These are phyloP conservation scores for Albula goreensis DNA, from an alignment of 2,113 vertebrate genomes.

Conservation along the genomic window DNA sequence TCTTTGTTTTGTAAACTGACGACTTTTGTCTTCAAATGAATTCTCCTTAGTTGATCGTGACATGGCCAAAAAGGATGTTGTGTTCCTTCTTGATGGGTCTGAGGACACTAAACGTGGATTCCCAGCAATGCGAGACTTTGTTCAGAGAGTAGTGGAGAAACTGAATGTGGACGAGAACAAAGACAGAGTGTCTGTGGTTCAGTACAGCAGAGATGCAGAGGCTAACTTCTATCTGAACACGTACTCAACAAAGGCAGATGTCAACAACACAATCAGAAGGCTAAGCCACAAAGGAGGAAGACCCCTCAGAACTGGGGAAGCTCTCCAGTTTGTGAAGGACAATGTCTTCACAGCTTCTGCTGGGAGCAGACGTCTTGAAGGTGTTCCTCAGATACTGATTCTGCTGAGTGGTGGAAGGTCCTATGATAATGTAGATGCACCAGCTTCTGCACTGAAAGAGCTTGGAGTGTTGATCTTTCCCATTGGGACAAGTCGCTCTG, in stretches of 20 bases:
- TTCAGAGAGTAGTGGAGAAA: conserved; percentile 76
- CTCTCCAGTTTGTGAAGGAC: conserved; percentile 80
- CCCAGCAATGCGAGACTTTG: conserved; percentile 76
- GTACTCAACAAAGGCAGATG: conserved; percentile 74
- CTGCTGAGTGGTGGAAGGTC: conserved; percentile 67
- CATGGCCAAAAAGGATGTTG: conserved; percentile 79
- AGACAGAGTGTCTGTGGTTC: conserved; percentile 82
- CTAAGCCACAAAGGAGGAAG: conserved; percentile 80
- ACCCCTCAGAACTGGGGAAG: conserved; percentile 81
- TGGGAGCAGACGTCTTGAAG: conserved; percentile 77
- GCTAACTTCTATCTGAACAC: conserved; percentile 85
- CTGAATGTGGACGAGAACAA: conserved; percentile 76
- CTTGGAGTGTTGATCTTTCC: no score
- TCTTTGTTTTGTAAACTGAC: no score
- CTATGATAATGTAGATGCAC: no score
- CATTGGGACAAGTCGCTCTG: no score
- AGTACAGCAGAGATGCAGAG: conserved; percentile 82
- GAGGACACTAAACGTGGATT: conserved; percentile 80
- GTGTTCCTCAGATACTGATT: conserved; percentile 83
- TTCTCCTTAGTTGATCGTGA: conserved; percentile 10
- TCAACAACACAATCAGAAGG: conserved; percentile 65
- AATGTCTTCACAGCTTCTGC: conserved; percentile 76
- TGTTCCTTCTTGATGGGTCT: conserved; percentile 92
- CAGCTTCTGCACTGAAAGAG: no score
- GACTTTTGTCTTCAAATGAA: no score